Evolutionary conservation across 2,797 vertebrate species (phyloP).

Genomic region (Ctenopoma multispine): DNA sequence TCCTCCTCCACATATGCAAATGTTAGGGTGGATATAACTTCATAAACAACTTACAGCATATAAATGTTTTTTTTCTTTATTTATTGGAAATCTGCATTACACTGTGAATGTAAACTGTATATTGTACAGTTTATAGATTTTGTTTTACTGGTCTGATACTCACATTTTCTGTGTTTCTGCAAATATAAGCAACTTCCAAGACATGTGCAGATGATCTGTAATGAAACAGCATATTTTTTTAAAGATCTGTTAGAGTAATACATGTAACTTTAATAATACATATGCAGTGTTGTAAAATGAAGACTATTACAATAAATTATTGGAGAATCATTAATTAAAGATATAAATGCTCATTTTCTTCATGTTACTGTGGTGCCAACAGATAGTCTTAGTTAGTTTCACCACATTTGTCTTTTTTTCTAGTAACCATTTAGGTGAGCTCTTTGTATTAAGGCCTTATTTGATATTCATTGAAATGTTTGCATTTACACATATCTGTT

Average conservation of each 20-base stretch:
- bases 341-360: not conserved
- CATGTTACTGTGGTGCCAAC: constrained; percentile 2
- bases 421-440: constrained; percentile 14
- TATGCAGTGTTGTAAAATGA: not conserved
- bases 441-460: constrained; percentile 56
- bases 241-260: too few species aligned
- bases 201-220: too few species aligned
- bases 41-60: too few species aligned
- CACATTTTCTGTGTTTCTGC: too few species aligned
- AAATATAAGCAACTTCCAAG: too few species aligned
- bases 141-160: too few species aligned
- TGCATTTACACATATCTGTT: constrained; percentile 51
- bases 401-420: constrained; percentile 4
- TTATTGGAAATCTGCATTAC: too few species aligned
- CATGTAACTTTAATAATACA: not conserved
- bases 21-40: not conserved
- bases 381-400: constrained; percentile 14
- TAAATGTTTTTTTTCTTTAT: too few species aligned
- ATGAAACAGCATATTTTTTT: too few species aligned
- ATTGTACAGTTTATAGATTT: too few species aligned
- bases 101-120: too few species aligned
- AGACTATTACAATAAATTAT: not conserved
- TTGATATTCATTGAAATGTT: constrained; percentile 68
- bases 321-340: not conserved
- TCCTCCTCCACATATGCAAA: constrained; percentile 3